These are phyloP conservation scores for Eudorcas thomsonii DNA, from an alignment of 2,113 vertebrate genomes.

Conservation along the genomic window DNA sequence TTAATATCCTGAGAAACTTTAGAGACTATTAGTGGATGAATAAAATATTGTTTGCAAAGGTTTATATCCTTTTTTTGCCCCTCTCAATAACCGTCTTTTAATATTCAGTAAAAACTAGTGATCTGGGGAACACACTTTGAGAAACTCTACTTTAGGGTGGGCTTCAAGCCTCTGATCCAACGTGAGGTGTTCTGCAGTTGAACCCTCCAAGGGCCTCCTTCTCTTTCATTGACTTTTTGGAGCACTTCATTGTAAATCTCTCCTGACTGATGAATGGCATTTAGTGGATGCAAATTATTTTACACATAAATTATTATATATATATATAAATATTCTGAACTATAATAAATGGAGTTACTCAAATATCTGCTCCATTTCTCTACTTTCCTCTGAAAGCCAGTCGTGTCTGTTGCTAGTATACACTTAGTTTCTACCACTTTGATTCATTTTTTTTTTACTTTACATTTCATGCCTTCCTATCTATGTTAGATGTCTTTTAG, in stretches of 20 bases:
- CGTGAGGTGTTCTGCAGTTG: background rate
- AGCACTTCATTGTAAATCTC: background rate
- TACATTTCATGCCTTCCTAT: background rate
- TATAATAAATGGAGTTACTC: background rate
- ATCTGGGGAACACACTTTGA: background rate
- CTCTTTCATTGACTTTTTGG: background rate
- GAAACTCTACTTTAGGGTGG: background rate
- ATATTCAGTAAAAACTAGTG: background rate
- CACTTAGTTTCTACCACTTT: background rate
- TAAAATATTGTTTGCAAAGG: background rate
- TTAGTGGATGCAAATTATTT: background rate
- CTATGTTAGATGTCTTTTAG: background rate
- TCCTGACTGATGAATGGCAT: background rate
- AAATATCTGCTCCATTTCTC: background rate
- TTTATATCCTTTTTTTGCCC: background rate
- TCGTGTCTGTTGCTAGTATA: background rate
- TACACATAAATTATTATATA: background rate
- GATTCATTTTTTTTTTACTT: conserved; percentile 8
- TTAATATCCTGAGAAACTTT: conserved; percentile 7
- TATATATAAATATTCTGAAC: background rate
- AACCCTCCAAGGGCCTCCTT: background rate
- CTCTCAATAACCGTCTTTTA: background rate
- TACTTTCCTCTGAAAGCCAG: background rate
- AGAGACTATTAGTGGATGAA: background rate
- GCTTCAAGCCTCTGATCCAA: background rate